Evolutionary conservation across 2,888 invertebrate species (phyloP), one percentile per base, ranked within the genome.

Genomic region (Neocrepidodera transversa): DNA sequence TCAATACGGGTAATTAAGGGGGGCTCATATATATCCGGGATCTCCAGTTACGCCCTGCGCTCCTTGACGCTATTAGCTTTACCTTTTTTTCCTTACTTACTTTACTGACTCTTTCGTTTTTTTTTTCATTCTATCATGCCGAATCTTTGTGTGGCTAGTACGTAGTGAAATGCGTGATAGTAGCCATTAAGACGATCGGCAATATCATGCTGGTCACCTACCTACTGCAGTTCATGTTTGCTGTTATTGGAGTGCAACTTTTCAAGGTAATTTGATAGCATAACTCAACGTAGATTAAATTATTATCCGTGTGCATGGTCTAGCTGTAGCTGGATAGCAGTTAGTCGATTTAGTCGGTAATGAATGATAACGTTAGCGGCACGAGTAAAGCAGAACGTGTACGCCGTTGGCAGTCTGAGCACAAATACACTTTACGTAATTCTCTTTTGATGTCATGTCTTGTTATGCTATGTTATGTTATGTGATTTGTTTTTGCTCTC

Each of bases 181-280:
- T 96, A 85, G 96, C 96, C 78, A 93, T 97, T 84, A 95, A 95
- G 88, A 97, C 96, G 80, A 97, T 97, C 87, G 97, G 97, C 84
- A 98, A 98, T 90, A 98, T 98, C 84, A 96, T 98, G 92, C 89
- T 99, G 90, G 98, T 99, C 85, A 98, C 98, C 82, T 96, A 96
- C 87, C 93, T 99, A 82, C 93, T 99, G 82, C 95, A 97, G 89
- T 99, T 99, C 89, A 98, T 99, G 97, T 99, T 99, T 84, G 97
- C 98, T 85, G 97, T 97, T 82, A 98, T 99, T 83, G 98, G 98
- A 86, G 98, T 99, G 82, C 98, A 99, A 86, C 90, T 99, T 76
- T 99, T 99, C 87, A 98, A 99, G 92, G 94, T 94, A 88, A 88
- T 85, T 81, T 73, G 40, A 11, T 51, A 51, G 51, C 40, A 51